A percentile compares a stretch with the other conserved stretches of the same genome.
phyloP scores from a whole-genome alignment of 2,797 vertebrate genomes.

The Gobio occitaniae region DNA sequence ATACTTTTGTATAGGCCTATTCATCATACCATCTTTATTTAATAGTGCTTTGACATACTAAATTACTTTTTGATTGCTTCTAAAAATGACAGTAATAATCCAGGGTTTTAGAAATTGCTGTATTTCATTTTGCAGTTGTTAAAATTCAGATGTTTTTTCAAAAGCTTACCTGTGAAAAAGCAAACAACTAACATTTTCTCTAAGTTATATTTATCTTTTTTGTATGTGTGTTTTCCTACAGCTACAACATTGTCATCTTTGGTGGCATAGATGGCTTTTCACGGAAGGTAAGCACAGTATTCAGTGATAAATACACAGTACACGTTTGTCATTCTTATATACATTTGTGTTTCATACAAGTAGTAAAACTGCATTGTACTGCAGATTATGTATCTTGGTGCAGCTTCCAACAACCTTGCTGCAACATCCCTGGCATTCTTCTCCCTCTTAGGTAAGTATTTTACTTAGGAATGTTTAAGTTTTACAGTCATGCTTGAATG shows the following conservation, averaged over 20 bases:
- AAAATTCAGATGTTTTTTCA: no score
- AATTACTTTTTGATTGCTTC: not conserved
- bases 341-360: not conserved
- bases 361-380: not conserved
- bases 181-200: no score
- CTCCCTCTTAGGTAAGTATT: conserved; percentile 22
- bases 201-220: no score
- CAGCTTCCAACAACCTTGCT: not conserved
- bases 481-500: no score
- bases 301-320: not conserved
- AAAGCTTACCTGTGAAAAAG: not conserved
- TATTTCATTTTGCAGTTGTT: not conserved
- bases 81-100: not conserved
- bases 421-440: not conserved
- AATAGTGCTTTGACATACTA: conserved; percentile 1
- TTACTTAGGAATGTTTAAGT: not conserved
- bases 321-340: not conserved
- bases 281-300: not conserved
- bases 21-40: no score
- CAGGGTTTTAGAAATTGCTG: not conserved
- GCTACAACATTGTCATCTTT: no score
- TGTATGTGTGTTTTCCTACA: no score
- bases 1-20: no score
- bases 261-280: conserved; percentile 6
- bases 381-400: conserved; percentile 21